Conservation (phyloP, 1,140 invertebrate species). For the Bombus sylvicola region DNA sequence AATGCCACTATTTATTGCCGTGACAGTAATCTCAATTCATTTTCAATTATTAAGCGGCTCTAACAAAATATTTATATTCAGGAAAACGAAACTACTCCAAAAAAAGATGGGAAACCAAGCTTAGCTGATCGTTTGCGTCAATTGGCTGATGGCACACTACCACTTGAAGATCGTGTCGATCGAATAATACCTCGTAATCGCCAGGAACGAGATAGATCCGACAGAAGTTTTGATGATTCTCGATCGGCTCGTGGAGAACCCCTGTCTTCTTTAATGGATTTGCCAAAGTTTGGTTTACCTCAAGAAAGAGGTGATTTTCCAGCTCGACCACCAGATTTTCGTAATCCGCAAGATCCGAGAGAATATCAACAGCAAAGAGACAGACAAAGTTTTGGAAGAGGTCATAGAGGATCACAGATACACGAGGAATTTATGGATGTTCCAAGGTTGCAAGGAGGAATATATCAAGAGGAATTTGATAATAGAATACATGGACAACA, state of each 20-base stretch:
- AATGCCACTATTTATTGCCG: background rate
- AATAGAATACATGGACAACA: constrained; percentile 74
- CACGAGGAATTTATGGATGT: constrained; percentile 75
- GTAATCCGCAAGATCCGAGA: constrained; percentile 71
- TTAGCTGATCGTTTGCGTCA: constrained; percentile 80
- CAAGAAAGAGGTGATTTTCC: constrained; percentile 74
- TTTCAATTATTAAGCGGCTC: background rate
- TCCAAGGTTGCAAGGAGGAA: constrained; percentile 70
- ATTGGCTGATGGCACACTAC: constrained; percentile 80
- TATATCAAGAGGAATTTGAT: constrained; percentile 76
- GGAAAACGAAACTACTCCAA: constrained; percentile 65
- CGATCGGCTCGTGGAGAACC: constrained; percentile 34
- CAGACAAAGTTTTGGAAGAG: constrained; percentile 69
- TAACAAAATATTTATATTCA: constrained; percentile 18
- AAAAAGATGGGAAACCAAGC: constrained; percentile 77
- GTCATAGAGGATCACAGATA: constrained; percentile 70
- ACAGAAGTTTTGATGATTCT: constrained; percentile 71
- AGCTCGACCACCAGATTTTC: constrained; percentile 71
- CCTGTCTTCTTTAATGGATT: constrained; percentile 74
- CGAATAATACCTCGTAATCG: constrained; percentile 70
- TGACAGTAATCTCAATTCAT: background rate
- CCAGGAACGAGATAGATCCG: constrained; percentile 72
- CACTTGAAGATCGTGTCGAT: constrained; percentile 78
- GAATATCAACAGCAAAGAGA: constrained; percentile 74
- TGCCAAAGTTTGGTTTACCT: constrained; percentile 75